Evolutionary conservation across 2,888 invertebrate species (phyloP), one percentile per base, ranked within the genome.

Genomic region (Coenonympha glycerion): DNA sequence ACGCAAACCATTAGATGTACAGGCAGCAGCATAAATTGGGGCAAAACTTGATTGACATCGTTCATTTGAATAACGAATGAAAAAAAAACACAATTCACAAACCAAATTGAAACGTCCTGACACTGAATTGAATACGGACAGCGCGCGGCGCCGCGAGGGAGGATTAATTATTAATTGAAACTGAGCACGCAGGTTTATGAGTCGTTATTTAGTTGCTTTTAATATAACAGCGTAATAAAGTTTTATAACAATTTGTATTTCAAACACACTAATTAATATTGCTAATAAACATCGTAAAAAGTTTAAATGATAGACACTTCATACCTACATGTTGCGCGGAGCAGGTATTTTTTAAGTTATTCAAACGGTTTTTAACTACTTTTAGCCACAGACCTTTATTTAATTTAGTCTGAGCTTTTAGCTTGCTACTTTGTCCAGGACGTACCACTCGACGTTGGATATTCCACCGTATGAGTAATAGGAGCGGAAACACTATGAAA

Each of bases 161-260:
- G 78, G 79, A 80, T 83, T 79, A 79, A 79, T 79, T 74, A 74
- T 75, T 76, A 81, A 83, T 81, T 79, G 76, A 70, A 79, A 73
- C 71, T 75, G 63, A 75, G 62, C 66, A 73, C 68, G 69, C 66
- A 70, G 63, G 52, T 49, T 57, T 54, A 52, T 50, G 40, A 57
- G 47, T 55, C 58, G 59, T 58, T 54, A 57, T 53, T 55, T 60
- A 65, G 67, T 61, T 58, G 64, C 13, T 24, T 42, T 24, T 49
- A 11, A 37, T 47, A 30, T 18, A 33, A 33, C 31, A 39, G 34
- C 39, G 21, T 26, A 33, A 31, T 37, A 24, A n/a, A 16, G 15
- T 44, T 47, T 48, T 44, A 37, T 37, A 42, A 9, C 39, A 15
- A 15, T 39, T 24, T 21, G 11, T 15, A 24, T 15, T 15, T 15